Evolutionary conservation across 2,888 invertebrate species (phyloP).

Genomic region (Drosophila siamana): DNA sequence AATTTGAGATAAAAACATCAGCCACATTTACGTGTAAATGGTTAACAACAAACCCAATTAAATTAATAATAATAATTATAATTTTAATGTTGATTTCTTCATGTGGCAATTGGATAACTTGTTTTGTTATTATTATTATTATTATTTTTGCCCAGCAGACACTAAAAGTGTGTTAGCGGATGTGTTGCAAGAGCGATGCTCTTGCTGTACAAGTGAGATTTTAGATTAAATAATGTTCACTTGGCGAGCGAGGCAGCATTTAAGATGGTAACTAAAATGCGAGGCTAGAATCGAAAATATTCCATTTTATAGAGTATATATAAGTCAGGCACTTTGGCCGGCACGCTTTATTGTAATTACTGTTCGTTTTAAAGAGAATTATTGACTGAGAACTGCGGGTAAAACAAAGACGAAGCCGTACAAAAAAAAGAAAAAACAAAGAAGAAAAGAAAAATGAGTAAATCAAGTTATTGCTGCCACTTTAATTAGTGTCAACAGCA

Average conservation of each 20-base stretch:
- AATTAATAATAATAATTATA: slow-evolving; percentile 51
- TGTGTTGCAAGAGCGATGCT: slow-evolving; percentile 12
- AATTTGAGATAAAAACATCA: slow-evolving; percentile 59
- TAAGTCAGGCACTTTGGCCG: background rate
- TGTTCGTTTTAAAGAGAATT: slow-evolving; percentile 15
- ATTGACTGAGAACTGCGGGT: slow-evolving; percentile 15
- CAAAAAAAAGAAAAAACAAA: slow-evolving; percentile 5
- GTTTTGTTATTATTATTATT: slow-evolving; percentile 12
- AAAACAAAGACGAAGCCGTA: slow-evolving; percentile 9
- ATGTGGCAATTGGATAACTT: slow-evolving; percentile 62
- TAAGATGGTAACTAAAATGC: too few species aligned
- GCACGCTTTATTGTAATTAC: slow-evolving; percentile 1
- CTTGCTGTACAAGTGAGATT: background rate
- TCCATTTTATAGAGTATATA: background rate
- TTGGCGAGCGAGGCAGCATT: too few species aligned
- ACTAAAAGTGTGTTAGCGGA: slow-evolving; percentile 28
- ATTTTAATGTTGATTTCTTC: slow-evolving; percentile 30
- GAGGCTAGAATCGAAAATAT: too few species aligned
- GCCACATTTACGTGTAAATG: slow-evolving; percentile 60
- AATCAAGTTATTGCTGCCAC: slow-evolving; percentile 23
- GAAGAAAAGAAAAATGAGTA: slow-evolving; percentile 2
- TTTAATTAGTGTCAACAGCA: slow-evolving; percentile 44
- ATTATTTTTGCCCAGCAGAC: slow-evolving; percentile 9
- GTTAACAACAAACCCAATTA: slow-evolving; percentile 46
- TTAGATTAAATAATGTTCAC: background rate